A percentile compares a stretch with the other conserved stretches of the same genome.
Evolutionary conservation across 2,113 vertebrate genomes (phyloP).

Genomic region (Pygathrix nemaeus): DNA sequence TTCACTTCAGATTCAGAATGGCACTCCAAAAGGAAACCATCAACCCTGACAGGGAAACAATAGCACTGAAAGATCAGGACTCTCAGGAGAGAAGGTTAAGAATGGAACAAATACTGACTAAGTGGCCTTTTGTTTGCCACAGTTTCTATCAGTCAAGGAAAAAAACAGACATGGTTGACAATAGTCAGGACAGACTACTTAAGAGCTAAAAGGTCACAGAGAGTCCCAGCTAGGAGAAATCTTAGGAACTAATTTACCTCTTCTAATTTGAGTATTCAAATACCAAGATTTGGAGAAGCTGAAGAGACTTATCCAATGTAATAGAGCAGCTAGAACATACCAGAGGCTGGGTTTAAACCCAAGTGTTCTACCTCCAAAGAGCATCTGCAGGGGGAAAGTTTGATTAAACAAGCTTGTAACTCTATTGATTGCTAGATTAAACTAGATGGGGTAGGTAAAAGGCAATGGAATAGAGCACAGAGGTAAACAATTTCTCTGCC

Average conservation of each 20-base stretch:
- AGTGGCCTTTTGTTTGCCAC: background rate
- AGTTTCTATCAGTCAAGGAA: background rate
- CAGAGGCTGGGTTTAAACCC: background rate
- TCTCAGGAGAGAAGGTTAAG: background rate
- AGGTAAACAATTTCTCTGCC: background rate
- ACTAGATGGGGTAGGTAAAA: background rate
- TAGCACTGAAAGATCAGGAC: background rate
- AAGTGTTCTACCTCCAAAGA: background rate
- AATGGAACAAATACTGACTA: background rate
- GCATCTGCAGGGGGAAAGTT: background rate
- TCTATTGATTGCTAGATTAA: background rate
- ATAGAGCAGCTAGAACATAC: background rate
- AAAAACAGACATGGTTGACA: background rate
- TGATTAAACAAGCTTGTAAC: background rate
- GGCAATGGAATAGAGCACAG: background rate
- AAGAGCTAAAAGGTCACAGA: background rate
- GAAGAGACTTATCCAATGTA: background rate
- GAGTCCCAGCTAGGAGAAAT: background rate
- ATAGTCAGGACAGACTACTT: background rate
- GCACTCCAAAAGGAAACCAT: background rate
- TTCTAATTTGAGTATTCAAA: conserved; percentile 1
- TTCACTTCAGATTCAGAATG: background rate
- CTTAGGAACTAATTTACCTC: background rate
- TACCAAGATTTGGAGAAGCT: background rate
- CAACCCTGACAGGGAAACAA: background rate